Percentiles rank a stretch among this genome's conserved stretches.
Conservation (phyloP, 2,888 invertebrate genomes). For the Alviniconcha strummeri region DNA sequence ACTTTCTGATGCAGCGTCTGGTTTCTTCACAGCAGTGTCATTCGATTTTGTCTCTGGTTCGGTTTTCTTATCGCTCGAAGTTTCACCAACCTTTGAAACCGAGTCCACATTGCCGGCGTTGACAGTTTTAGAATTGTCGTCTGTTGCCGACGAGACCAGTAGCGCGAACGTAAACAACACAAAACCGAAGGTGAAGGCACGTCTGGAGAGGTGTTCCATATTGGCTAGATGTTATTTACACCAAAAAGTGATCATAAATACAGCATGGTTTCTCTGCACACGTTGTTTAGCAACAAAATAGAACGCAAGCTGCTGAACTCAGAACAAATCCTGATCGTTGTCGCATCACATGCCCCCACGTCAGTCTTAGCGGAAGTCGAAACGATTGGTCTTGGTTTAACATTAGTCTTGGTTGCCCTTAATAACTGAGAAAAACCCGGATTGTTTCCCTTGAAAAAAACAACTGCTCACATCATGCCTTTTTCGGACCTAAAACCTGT, state of each 20-base stretch:
- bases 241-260: constrained; percentile 1
- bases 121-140: background rate
- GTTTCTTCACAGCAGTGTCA: constrained; percentile 14
- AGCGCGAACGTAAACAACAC: constrained; percentile 22
- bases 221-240: background rate
- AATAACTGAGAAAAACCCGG: too few relatives aligned
- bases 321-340: background rate
- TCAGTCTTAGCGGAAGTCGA: constrained; percentile 26
- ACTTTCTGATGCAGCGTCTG: constrained; percentile 9
- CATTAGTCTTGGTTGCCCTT: too few relatives aligned
- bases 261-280: constrained; percentile 4
- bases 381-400: background rate
- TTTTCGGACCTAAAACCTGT: too few relatives aligned
- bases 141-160: constrained; percentile 23
- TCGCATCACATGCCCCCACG: constrained; percentile 32
- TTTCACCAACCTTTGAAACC: background rate
- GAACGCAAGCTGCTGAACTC: constrained; percentile 6
- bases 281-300: background rate
- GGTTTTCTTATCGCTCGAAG: background rate
- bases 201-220: constrained; percentile 28
- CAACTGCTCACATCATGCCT: too few relatives aligned
- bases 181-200: constrained; percentile 29
- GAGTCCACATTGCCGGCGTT: background rate
- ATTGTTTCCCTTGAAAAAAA: too few relatives aligned
- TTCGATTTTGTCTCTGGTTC: background rate